Base-by-base conservation (phyloP, 92 coral and sea anemone genomes). In the Ricordea florida region DNA sequence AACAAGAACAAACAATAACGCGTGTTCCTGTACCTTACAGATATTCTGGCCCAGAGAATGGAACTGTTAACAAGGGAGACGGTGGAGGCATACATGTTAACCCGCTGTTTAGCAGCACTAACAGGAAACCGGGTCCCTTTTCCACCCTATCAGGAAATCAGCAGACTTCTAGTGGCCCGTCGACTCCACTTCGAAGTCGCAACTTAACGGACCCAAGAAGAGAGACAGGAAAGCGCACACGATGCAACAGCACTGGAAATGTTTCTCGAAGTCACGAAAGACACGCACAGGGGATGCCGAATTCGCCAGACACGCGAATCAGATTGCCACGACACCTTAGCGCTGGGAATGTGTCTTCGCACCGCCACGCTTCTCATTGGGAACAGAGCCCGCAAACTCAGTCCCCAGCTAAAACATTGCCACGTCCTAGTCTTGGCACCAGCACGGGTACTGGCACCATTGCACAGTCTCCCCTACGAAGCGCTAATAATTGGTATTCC, bases 201-300 rank as follows among this genome's bases (percentile, higher is more conserved):
- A 70, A 29, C 41, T 42, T 22, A 36, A 53, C 38, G 40, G 77
- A 70, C 13, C 77, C 77, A 18, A 53, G 50, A 41, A 36, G 22
- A 16, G 77, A 53, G 23, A 55, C 77, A 41, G 8, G 64, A 14
- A 34, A 55, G n/a, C 53, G 65, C 0, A 46, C 52, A 10, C 53
- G 77, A 55, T 63, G 84, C 36, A 74, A 76, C 37, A 87, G 88
- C 40, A 76, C 84, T 32, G 92, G 88, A 0, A 87, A 87, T 57
- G 74, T 87, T n/a, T 65, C 92, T 9, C 83, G 76, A 10, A 61
- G 80, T 70, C 74, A 71, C 14, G 65, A 70, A 17, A 55, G 41
- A 30, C 51, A 53, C 44, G 75, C 62, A 20, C 56, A 66, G 0
- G 65, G 73, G 0, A 35, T 80, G 38, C 50, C 51, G 16, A 18